phyloP scores from a whole-genome alignment of 2,113 vertebrate species.

The Serinus canaria region DNA sequence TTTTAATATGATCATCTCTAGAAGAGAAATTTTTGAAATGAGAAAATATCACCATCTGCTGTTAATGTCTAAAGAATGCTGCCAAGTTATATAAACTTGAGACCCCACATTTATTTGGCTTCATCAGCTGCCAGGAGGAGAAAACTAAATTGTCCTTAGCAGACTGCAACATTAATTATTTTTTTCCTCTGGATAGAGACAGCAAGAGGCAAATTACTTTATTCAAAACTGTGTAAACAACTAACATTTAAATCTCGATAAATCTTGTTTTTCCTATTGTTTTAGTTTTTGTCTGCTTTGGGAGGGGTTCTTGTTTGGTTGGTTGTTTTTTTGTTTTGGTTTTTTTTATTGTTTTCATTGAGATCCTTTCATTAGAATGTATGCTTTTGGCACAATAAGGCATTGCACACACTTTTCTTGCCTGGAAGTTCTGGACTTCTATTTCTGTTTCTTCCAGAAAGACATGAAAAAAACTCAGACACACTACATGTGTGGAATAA shows the following conservation, averaged over 20 bases:
- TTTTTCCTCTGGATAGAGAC: not conserved
- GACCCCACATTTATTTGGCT: not conserved
- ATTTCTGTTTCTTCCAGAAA: not conserved
- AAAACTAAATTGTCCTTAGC: not conserved
- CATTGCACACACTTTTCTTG: not conserved
- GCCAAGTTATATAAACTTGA: not conserved
- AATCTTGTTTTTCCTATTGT: not conserved
- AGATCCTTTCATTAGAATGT: not conserved
- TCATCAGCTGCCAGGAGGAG: not conserved
- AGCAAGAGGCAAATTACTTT: not conserved
- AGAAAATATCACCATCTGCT: not conserved
- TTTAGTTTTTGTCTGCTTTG: not conserved
- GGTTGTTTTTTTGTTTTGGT: not conserved
- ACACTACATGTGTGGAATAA: not conserved
- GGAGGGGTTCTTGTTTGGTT: accelerated
- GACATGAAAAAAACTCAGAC: not conserved
- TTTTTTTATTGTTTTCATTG: not conserved
- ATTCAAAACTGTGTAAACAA: not conserved
- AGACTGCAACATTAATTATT: not conserved
- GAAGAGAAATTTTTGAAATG: not conserved
- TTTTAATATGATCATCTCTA: not conserved
- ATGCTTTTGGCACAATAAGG: accelerated
- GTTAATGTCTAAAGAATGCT: not conserved
- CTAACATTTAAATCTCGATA: not conserved
- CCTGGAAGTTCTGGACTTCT: not conserved